phyloP scores from a whole-genome alignment of 2,888 invertebrate genomes.

The Microchrysa polita region DNA sequence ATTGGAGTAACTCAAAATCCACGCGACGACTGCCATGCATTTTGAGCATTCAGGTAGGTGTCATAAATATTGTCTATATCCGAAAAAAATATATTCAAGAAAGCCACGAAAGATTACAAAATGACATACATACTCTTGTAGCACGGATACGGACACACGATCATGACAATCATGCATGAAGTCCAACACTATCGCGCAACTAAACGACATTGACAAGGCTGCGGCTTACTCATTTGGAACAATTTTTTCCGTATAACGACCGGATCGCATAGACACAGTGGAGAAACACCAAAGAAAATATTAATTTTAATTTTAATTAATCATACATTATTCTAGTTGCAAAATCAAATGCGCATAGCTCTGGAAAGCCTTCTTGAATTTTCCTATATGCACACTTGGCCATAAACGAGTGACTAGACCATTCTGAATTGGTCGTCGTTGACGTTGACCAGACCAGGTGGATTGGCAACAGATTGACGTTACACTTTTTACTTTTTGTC shows the following conservation, averaged over 20 bases:
- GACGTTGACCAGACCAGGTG: not conserved
- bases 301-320: constrained; percentile 33
- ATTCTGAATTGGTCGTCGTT: not conserved
- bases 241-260: constrained; percentile 22
- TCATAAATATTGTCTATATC: not conserved
- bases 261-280: not conserved
- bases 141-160: constrained; percentile 10
- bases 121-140: too few species aligned
- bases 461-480: constrained; percentile 4
- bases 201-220: constrained; percentile 47
- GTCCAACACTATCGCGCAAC: constrained; percentile 30
- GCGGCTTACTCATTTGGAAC: constrained; percentile 32
- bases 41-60: too few species aligned
- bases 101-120: not conserved
- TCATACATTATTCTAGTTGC: constrained; percentile 19
- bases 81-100: not conserved
- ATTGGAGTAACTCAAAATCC: too few species aligned
- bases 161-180: constrained; percentile 37
- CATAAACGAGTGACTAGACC: not conserved
- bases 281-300: constrained; percentile 31
- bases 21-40: too few species aligned
- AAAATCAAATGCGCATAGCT: constrained; percentile 14
- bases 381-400: not conserved
- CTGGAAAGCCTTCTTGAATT: constrained; percentile 21
- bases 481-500: not conserved